phyloP scores from a whole-genome alignment of 2,797 vertebrate genomes.

The Lycodopsis pacificus region DNA sequence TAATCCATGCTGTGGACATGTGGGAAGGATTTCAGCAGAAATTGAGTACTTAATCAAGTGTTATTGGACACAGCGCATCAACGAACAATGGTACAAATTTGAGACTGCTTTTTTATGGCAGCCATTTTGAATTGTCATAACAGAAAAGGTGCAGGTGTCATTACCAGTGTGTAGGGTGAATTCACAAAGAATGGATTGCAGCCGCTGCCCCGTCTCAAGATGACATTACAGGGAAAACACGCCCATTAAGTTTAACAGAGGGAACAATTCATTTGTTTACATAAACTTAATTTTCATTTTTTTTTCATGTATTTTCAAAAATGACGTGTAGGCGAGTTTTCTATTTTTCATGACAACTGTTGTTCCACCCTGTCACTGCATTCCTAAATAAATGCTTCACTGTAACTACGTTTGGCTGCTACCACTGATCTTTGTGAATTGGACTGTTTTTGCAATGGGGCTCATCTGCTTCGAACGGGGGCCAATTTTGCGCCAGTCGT shows the following conservation, averaged over 20 bases:
- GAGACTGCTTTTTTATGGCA: too few species aligned
- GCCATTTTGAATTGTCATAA: not conserved
- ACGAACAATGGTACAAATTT: not conserved
- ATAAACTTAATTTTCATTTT: not conserved
- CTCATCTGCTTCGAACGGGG: not conserved
- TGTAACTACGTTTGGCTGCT: not conserved
- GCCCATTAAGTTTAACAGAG: not conserved
- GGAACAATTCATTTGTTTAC: not conserved
- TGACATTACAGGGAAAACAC: too few species aligned
- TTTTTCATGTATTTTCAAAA: not conserved
- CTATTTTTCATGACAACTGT: not conserved
- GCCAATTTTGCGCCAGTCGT: not conserved
- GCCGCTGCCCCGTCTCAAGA: too few species aligned
- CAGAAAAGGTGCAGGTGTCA: not conserved
- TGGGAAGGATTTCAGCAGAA: not conserved
- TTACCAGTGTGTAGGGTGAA: not conserved
- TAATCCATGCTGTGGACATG: not conserved
- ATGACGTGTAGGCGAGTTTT: not conserved
- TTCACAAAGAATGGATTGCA: too few species aligned
- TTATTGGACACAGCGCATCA: not conserved
- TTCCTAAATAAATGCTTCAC: not conserved
- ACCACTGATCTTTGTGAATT: not conserved
- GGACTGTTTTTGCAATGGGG: not conserved
- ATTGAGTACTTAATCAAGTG: not conserved
- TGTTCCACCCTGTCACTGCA: not conserved